Evolutionary conservation across 2,888 invertebrate genomes (phyloP).

Genomic region (Nemoura dubitans): DNA sequence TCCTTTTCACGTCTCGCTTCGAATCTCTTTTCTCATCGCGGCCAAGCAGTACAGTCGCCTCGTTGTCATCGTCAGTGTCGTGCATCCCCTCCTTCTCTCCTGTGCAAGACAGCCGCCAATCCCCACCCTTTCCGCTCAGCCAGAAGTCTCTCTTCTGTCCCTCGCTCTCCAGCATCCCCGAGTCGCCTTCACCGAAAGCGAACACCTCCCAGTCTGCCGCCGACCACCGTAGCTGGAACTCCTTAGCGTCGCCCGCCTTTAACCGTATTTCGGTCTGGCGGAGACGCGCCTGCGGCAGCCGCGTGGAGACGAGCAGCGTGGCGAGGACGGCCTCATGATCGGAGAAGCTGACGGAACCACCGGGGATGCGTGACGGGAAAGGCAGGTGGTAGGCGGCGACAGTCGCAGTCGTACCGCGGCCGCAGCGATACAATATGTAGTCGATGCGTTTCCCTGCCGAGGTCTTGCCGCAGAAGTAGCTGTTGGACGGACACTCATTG

Average conservation of each 20-base stretch:
- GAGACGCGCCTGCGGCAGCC: not conserved
- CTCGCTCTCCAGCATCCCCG: not conserved
- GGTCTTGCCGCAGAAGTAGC: constrained; percentile 73
- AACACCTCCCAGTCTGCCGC: not conserved
- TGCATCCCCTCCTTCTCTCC: not conserved
- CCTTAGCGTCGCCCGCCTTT: not conserved
- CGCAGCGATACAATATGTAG: constrained; percentile 79
- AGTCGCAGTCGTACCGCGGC: constrained; percentile 51
- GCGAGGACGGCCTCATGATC: constrained; percentile 89
- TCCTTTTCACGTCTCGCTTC: not conserved
- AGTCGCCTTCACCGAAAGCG: not conserved
- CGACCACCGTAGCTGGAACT: not conserved
- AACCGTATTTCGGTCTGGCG: not conserved
- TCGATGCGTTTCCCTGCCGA: constrained; percentile 88
- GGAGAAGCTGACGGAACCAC: constrained; percentile 79
- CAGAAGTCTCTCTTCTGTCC: not conserved
- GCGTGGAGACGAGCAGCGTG: constrained; percentile 56
- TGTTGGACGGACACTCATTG: constrained; percentile 81
- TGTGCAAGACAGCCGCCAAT: not conserved
- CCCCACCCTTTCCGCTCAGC: not conserved
- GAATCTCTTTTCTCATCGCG: not conserved
- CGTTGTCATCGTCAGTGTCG: not conserved
- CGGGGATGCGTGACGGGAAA: constrained; percentile 77
- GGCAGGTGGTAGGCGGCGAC: constrained; percentile 70
- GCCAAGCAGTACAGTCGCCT: not conserved